Evolutionary conservation across 2,888 invertebrate genomes (phyloP).

Genomic region (Scelioninae gen. 1): DNA sequence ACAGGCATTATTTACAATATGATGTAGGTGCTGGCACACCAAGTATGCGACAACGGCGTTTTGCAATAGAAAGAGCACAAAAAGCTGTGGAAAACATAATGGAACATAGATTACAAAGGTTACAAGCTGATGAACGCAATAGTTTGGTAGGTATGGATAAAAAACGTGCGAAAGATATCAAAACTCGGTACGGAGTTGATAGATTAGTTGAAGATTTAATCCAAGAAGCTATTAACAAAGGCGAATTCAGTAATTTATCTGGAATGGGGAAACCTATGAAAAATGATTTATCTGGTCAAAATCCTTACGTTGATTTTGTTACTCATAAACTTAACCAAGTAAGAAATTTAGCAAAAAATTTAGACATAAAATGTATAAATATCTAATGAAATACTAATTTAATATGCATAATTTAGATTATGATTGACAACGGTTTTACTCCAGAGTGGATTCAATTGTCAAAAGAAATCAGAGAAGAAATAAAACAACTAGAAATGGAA

Average conservation of each 20-base stretch:
- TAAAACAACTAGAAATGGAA: conserved; percentile 86
- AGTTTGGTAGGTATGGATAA: conserved; percentile 78
- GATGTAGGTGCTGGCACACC: conserved; percentile 92
- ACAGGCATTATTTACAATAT: conserved; percentile 92
- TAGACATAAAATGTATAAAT: neutral
- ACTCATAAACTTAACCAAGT: conserved; percentile 90
- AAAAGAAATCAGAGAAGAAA: conserved; percentile 91
- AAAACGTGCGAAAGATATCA: conserved; percentile 77
- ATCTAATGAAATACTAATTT: neutral
- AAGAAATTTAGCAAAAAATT: neutral
- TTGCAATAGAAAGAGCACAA: conserved; percentile 88
- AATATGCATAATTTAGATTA: conserved; percentile 84
- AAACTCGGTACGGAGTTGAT: conserved; percentile 89
- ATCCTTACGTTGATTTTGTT: conserved; percentile 94
- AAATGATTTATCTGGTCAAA: conserved; percentile 86
- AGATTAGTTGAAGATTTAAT: conserved; percentile 96
- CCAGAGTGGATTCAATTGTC: conserved; percentile 96
- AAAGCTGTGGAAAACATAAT: conserved; percentile 89
- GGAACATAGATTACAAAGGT: conserved; percentile 87
- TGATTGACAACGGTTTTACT: conserved; percentile 94
- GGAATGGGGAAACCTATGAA: conserved; percentile 93
- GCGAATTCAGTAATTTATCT: conserved; percentile 93
- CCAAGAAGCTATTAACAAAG: conserved; percentile 94
- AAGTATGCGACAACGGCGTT: conserved; percentile 91
- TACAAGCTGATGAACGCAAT: conserved; percentile 84